These are phyloP conservation scores for Microtus pennsylvanicus DNA, from an alignment of 2,113 vertebrate genomes.

Conservation along the genomic window DNA sequence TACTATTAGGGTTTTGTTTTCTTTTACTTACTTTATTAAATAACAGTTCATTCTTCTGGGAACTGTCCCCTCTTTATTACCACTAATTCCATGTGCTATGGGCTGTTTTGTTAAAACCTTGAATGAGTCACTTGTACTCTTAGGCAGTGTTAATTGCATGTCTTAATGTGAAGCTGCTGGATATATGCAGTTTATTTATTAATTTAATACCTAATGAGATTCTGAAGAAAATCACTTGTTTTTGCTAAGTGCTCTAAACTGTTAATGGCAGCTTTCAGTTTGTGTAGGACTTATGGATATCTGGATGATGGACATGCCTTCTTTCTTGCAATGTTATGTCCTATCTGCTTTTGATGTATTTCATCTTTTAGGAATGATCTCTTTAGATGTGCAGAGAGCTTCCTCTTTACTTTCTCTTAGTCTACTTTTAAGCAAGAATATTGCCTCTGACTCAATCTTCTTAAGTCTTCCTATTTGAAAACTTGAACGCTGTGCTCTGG, in stretches of 20 bases:
- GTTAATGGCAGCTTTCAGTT: background rate
- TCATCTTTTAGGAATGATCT: background rate
- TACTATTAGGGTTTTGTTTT: background rate
- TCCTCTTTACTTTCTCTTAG: constrained; percentile 4
- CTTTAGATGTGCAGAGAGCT: background rate
- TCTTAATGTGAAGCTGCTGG: background rate
- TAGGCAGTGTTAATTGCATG: background rate
- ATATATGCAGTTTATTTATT: background rate
- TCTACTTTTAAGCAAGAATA: background rate
- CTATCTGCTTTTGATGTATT: background rate
- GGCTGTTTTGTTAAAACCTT: background rate
- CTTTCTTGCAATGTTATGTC: background rate
- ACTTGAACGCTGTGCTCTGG: background rate
- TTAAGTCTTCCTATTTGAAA: constrained; percentile 20
- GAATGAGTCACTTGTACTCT: background rate
- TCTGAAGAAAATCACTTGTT: constrained; percentile 9
- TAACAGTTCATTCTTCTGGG: background rate
- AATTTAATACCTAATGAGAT: constrained; percentile 2
- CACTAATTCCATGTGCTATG: background rate
- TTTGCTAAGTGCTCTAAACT: background rate
- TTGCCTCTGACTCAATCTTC: background rate
- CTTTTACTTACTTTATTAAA: background rate
- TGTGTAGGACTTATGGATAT: background rate
- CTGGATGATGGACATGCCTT: background rate
- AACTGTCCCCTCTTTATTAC: background rate